Base-by-base conservation (phyloP, 2,113 vertebrate genomes). In the Nipponia nippon region DNA sequence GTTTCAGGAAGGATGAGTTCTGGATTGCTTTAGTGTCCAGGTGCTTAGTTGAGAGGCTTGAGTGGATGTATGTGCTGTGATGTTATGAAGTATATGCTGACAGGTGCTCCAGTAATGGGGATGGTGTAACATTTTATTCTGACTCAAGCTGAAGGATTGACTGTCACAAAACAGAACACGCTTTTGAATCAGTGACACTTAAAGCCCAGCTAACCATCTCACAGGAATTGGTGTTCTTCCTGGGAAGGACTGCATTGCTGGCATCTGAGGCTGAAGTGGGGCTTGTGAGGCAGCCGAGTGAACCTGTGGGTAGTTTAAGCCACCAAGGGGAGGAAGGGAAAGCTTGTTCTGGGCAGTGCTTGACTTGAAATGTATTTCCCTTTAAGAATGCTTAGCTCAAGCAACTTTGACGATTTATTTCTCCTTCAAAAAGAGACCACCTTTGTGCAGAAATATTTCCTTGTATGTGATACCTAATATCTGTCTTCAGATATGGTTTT, bases 31-130 rank as follows among this genome's bases (percentile, higher is more conserved):
- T 50, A 4, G n/a, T 16, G n/a, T 50, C 47, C 59, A 3, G 27
- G 13, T 55, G 52, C 47, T 83, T 66, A 11, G 34, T 71, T 76
- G 59, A 73, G 86, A 83, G 89, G 78, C 69, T 96, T 11, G 91
- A 97, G 98, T 96, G 98, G 97, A 77, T 97, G 95, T 95, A 65
- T 36, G 82, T 47, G 40, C 53, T 83, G 72, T 10, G 65, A 5
- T 27, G 19, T 9, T 10, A 11, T 2, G 66, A 36, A 12, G 50
- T 40, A 6, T 20, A 58, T 55, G n/a, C 34, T 70, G 80, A 13
- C 6, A 29, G 75, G 13, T 40, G 40, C 30, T 89, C 5, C 71
- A 66, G 32, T 59, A 2, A 6, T 4, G 21, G 63, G 66, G 13
- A 5, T 42, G 47, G 2, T 23, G 55, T 42, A 52, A 26, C 10